Base-by-base conservation (phyloP, 1,140 invertebrate genomes). In the Drosophila ananassae region DNA sequence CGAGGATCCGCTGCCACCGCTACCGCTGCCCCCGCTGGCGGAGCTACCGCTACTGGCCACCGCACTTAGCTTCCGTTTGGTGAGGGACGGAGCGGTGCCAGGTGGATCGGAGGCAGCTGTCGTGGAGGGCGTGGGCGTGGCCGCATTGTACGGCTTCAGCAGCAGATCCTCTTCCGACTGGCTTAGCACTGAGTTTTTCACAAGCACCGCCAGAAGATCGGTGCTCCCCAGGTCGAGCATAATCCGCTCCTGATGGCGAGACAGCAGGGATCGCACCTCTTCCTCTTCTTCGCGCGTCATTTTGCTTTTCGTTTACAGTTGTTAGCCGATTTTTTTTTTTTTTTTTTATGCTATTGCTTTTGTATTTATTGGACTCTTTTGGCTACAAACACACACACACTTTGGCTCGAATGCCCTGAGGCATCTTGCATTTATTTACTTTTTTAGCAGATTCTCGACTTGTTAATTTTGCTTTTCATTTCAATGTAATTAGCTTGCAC, bases 271-370 rank as follows among this genome's bases (percentile, higher is more conserved):
- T 44, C 91, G 91, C 61, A 92, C 91, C 71, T 92, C 91, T 59
- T 92, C 91, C 59, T 92, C 91, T 69, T 92, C 91, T 73, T 90
- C 90, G 47, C 73, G 90, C 52, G 90, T 83, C 90, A 91, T 91
- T 37, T 37, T 37, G 34, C 73, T 74, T 87, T 59, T 53, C 54
- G 39, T 71, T 63, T 47, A 47, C 59, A 34, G 64, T 34, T 69
- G 63, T 55, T 25, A 41, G 47, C 66, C 66, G 64, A 47, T 17
- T 17, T 17, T 17, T 17, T 17, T 17, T 17, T 17, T 17, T 71
- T 17, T 13, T 56, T 37, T 10, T 2, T 12, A 37, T 12, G 44
- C 44, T 55, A 32, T 46, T 47, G 24, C 63, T 47, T 63, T 60
- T 17, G 17, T 17, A 34, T 39, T 73, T 84, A 52, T 52, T 60